Conservation (phyloP, 2,797 vertebrate species). For the Tokudaia tokunoshimensis region DNA sequence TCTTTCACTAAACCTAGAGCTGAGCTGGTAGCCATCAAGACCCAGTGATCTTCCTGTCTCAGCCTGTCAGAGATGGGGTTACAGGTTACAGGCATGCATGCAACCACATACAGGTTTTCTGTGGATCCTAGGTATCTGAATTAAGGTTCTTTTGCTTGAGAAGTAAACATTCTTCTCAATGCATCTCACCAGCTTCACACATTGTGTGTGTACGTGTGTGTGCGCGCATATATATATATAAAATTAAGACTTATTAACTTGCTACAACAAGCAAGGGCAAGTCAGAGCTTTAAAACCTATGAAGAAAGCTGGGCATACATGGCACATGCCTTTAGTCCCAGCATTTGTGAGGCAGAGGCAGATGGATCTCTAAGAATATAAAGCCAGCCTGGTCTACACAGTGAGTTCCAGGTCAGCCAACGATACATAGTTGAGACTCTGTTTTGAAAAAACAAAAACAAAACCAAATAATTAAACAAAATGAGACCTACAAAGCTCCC, state of each 20-base stretch:
- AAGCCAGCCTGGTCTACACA: neutral
- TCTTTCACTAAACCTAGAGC: neutral
- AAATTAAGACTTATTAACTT: neutral
- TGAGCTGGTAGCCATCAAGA: neutral
- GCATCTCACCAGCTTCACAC: neutral
- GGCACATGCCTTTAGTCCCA: neutral
- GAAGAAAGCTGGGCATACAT: neutral
- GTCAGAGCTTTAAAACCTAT: neutral
- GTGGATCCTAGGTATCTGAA: neutral
- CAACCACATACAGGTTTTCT: neutral
- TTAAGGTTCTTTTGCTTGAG: neutral
- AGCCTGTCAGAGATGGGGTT: neutral
- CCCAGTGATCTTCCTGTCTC: neutral
- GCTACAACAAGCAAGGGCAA: neutral
- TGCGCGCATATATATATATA: neutral
- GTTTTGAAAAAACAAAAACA: neutral
- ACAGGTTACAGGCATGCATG: neutral
- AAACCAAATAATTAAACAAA: neutral
- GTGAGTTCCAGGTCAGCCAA: neutral
- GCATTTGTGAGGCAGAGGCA: neutral
- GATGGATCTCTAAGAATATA: neutral
- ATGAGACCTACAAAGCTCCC: rapidly evolving
- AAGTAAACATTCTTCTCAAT: neutral
- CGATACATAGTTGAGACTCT: neutral
- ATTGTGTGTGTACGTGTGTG: neutral